These are phyloP conservation scores for Electrophaes corylata DNA, from an alignment of 2,888 invertebrate genomes.

Conservation along the genomic window DNA sequence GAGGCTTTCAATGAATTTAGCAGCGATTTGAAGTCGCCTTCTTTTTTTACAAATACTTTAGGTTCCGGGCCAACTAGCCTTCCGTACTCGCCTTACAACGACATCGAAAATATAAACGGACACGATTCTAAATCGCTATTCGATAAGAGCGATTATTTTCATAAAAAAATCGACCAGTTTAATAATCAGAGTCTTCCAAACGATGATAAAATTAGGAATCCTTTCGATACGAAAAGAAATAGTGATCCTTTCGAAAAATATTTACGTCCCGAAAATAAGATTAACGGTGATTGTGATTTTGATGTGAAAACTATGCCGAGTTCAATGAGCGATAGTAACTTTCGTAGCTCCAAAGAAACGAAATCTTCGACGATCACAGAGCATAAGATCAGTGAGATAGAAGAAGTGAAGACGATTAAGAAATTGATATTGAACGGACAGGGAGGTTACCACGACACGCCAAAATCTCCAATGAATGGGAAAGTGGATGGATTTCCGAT, in stretches of 20 bases:
- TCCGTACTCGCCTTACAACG: slow-evolving; percentile 53
- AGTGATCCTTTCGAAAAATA: slow-evolving; percentile 73
- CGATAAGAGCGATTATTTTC: slow-evolving; percentile 51
- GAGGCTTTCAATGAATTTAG: slow-evolving; percentile 57
- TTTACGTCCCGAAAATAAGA: slow-evolving; percentile 54
- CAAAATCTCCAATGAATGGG: slow-evolving; percentile 30
- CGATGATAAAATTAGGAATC: slow-evolving; percentile 59
- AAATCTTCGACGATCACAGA: slow-evolving; percentile 73
- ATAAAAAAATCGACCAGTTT: slow-evolving; percentile 50
- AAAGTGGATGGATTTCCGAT: slow-evolving; percentile 35
- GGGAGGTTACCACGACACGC: slow-evolving; percentile 40
- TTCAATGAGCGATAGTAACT: slow-evolving; percentile 70
- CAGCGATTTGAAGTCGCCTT: slow-evolving; percentile 62
- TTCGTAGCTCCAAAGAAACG: slow-evolving; percentile 66
- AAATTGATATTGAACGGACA: slow-evolving; percentile 74
- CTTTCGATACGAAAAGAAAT: slow-evolving; percentile 66
- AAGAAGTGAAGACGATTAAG: slow-evolving; percentile 80
- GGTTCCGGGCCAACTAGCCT: slow-evolving; percentile 61
- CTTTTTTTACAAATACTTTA: slow-evolving; percentile 54
- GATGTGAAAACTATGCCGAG: slow-evolving; percentile 58
- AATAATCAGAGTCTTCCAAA: slow-evolving; percentile 55
- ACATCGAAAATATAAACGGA: slow-evolving; percentile 53
- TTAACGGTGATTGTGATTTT: slow-evolving; percentile 56
- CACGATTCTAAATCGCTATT: slow-evolving; percentile 45
- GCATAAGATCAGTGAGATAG: slow-evolving; percentile 71